Base-by-base conservation (phyloP, 2,888 invertebrate genomes). In the Rutpela maculata region DNA sequence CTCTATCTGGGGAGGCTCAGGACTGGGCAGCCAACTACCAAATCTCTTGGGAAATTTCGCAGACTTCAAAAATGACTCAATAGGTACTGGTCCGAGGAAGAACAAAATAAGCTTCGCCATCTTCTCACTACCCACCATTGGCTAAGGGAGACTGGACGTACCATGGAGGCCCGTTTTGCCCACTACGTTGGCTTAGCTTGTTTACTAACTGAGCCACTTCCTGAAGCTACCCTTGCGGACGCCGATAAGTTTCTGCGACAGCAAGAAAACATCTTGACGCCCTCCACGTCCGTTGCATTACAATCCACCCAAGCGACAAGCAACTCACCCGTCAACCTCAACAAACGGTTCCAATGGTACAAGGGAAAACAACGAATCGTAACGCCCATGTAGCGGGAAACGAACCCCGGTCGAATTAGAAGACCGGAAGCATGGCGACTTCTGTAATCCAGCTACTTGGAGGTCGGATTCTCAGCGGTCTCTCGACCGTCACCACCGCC, bases 181-280 rank as follows among this genome's bases (percentile, higher is more conserved):
- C n/a, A n/a, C n/a, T n/a, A n/a, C n/a, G n/a, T n/a, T n/a, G 55
- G 55, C 4, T 55, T 55, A n/a, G 12, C 55, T 4, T 12, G 55
- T 5, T 12, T 55, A 12, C n/a, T 55, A 55, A 55, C 55, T 12
- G 12, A 55, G 7, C 55, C 55, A 55, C n/a, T n/a, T 7, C 55
- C 74, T 1, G 77, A 74, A 63, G 18, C 50, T n/a, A 31, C 17
- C 10, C 55, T 77, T 7, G 65, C 65, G n/a, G n/a, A n/a, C n/a
- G n/a, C n/a, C n/a, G n/a, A n/a, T n/a, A n/a, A n/a, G n/a, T n/a
- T n/a, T n/a, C n/a, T n/a, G n/a, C n/a, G n/a, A n/a, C n/a, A n/a
- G 15, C 77, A 77, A 50, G 74, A 77, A 19, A 55, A 11, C 5
- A 74, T 77, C 7, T 9, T 22, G 11, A 12, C 62, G 3, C 17